These are phyloP conservation scores for Papilio gigon DNA, from an alignment of 2,888 invertebrate genomes.

Conservation along the genomic window DNA sequence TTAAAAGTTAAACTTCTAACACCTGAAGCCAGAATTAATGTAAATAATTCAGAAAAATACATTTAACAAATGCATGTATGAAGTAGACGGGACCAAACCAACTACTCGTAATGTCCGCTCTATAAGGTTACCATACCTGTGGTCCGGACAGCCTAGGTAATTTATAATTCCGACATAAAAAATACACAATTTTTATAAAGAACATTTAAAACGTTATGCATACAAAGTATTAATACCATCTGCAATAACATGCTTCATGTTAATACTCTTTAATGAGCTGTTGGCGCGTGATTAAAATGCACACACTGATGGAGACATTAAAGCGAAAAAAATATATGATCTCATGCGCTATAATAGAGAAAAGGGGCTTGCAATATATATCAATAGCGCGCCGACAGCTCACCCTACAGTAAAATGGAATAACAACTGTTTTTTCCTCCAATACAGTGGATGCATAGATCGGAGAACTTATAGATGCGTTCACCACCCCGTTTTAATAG, in stretches of 20 bases:
- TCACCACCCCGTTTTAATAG: slow-evolving; percentile 78
- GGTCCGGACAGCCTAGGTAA: background rate
- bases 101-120: no score
- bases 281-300: slow-evolving; percentile 29
- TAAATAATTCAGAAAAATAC: no score
- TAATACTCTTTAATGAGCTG: slow-evolving; percentile 21
- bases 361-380: slow-evolving; percentile 47
- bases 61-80: no score
- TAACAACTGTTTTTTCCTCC: slow-evolving; percentile 53
- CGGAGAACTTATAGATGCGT: slow-evolving; percentile 70
- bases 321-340: slow-evolving; percentile 40
- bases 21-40: background rate
- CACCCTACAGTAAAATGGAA: slow-evolving; percentile 47
- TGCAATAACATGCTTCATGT: background rate
- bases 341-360: slow-evolving; percentile 40
- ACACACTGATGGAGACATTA: slow-evolving; percentile 21
- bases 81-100: no score
- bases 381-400: slow-evolving; percentile 51
- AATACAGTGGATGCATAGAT: slow-evolving; percentile 62
- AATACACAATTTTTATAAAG: background rate
- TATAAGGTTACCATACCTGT: no score
- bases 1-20: background rate
- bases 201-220: background rate
- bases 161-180: background rate
- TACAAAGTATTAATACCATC: background rate